Conservation (phyloP, 2,888 invertebrate species). For the Latrodectus elegans region DNA sequence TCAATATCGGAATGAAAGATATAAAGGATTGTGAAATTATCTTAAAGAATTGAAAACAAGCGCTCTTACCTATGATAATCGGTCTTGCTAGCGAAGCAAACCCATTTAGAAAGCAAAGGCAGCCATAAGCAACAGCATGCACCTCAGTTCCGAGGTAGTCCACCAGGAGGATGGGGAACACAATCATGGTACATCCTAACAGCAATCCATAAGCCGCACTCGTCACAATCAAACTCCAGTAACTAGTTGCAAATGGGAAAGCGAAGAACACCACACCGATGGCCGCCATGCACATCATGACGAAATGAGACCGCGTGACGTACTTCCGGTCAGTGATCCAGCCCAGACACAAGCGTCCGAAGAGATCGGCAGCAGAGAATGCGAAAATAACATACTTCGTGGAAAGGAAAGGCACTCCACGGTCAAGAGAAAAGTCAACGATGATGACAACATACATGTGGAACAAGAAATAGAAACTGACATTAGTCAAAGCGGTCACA, state of each 20-base stretch:
- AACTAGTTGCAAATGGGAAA: constrained; percentile 23
- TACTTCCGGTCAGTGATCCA: constrained; percentile 62
- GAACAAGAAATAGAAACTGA: constrained; percentile 36
- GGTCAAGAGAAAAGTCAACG: constrained; percentile 65
- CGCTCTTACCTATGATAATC: constrained; percentile 33
- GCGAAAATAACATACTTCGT: constrained; percentile 62
- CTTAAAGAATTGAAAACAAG: not conserved
- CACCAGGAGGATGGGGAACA: constrained; percentile 35
- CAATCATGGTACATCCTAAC: constrained; percentile 32
- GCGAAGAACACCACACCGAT: constrained; percentile 36
- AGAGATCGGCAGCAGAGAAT: constrained; percentile 65
- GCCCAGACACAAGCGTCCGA: constrained; percentile 68
- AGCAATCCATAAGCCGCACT: constrained; percentile 35
- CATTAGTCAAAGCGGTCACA: constrained; percentile 19
- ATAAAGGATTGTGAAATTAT: not conserved
- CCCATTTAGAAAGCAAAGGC: constrained; percentile 37
- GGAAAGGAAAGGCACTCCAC: constrained; percentile 38
- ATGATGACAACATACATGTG: constrained; percentile 68
- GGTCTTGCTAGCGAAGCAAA: constrained; percentile 8
- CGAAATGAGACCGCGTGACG: constrained; percentile 29
- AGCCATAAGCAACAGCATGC: constrained; percentile 37
- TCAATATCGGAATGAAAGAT: too few relatives aligned
- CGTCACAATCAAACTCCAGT: constrained; percentile 4
- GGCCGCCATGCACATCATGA: constrained; percentile 22
- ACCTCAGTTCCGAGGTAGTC: constrained; percentile 31